phyloP scores from a whole-genome alignment of 1,140 invertebrate species.

The Limonius californicus region DNA sequence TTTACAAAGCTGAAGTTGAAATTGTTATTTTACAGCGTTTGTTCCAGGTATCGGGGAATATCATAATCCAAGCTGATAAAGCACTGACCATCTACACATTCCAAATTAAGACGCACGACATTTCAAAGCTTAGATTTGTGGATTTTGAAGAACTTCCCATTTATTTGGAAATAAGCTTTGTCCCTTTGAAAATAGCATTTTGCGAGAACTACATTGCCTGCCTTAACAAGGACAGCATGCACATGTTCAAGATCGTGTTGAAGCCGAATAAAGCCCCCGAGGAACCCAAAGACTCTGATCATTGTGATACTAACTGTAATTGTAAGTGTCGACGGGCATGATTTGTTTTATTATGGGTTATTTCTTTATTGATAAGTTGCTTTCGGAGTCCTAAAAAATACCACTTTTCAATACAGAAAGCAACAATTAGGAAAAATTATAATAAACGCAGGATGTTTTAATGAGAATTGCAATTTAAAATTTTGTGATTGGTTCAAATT shows the following conservation, averaged over 20 bases:
- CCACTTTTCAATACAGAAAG: too few species aligned
- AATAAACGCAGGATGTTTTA: too few species aligned
- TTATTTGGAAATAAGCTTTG: constrained; percentile 52
- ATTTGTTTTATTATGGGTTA: too few species aligned
- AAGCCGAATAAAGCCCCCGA: not conserved
- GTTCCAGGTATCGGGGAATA: constrained; percentile 55
- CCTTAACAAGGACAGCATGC: constrained; percentile 49
- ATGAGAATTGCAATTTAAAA: too few species aligned
- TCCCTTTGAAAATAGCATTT: constrained; percentile 51
- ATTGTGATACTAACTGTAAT: constrained; percentile 16
- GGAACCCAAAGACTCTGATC: not conserved
- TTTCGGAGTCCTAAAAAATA: not conserved
- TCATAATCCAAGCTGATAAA: constrained; percentile 54
- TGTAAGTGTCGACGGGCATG: too few species aligned
- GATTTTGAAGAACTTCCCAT: constrained; percentile 59
- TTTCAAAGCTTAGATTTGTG: constrained; percentile 60
- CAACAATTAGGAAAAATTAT: too few species aligned
- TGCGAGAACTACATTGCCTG: constrained; percentile 59
- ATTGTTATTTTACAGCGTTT: too few species aligned
- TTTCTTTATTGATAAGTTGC: not conserved
- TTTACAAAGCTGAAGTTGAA: too few species aligned
- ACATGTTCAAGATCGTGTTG: constrained; percentile 46
- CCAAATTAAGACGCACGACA: constrained; percentile 58
- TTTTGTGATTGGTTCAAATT: too few species aligned
- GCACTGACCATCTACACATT: constrained; percentile 57